Conservation (phyloP, 2,113 vertebrate genomes). For the Sprattus sprattus region DNA sequence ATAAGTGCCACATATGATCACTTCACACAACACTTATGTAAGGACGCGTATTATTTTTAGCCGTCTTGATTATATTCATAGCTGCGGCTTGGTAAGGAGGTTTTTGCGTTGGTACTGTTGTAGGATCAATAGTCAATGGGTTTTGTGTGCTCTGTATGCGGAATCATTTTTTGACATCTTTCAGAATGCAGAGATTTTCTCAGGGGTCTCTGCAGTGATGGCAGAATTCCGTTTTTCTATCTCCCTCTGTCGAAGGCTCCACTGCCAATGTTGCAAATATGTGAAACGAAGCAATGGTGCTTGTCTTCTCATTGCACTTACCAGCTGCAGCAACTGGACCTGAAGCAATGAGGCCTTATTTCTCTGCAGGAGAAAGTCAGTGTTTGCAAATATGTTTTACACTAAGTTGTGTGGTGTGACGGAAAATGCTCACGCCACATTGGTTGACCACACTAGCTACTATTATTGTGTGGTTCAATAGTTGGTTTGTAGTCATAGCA, state of each 20-base stretch:
- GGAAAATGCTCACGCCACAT: neutral
- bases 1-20: neutral
- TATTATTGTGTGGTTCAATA: neutral
- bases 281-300: constrained; percentile 49
- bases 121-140: neutral
- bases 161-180: neutral
- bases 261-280: constrained; percentile 40
- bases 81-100: too few relatives aligned
- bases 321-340: constrained; percentile 58
- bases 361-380: constrained; percentile 10
- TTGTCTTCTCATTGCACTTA: constrained; percentile 53
- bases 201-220: neutral
- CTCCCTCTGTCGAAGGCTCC: neutral
- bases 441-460: neutral
- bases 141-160: neutral
- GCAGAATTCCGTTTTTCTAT: neutral
- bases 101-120: too few relatives aligned
- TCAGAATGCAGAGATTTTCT: neutral
- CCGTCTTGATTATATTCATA: neutral
- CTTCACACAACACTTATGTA: neutral
- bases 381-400: constrained; percentile 1
- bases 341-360: constrained; percentile 48
- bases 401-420: neutral
- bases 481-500: neutral
- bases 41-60: neutral